Evolutionary conservation across 2,113 vertebrate genomes (phyloP).

Genomic region (Mesoclemmys tuberculata): DNA sequence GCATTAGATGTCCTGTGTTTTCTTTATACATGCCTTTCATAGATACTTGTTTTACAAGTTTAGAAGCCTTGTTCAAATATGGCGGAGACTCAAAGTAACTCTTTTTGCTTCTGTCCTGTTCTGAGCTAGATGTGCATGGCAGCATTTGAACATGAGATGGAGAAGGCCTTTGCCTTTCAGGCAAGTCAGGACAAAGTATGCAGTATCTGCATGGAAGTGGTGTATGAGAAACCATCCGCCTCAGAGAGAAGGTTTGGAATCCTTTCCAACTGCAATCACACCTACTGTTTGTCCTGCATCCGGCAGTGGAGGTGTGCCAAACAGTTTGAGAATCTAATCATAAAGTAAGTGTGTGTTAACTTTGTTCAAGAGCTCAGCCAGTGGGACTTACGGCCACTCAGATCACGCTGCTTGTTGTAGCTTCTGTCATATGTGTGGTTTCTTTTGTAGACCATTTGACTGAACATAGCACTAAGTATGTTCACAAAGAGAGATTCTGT

Average conservation of each 20-base stretch:
- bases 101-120: background rate
- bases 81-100: background rate
- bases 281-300: conserved; percentile 95
- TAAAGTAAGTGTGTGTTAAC: conserved; percentile 85
- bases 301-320: conserved; percentile 95
- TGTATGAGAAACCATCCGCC: conserved; percentile 89
- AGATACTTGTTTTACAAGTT: background rate
- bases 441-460: rapidly evolving
- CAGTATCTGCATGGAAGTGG: conserved; percentile 97
- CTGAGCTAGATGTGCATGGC: conserved; percentile 88
- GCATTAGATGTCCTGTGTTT: rapidly evolving
- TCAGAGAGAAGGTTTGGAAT: conserved; percentile 95
- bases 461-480: rapidly evolving
- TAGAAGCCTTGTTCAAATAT: background rate
- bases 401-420: background rate
- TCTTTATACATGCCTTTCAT: background rate
- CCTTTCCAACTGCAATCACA: conserved; percentile 94
- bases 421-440: background rate
- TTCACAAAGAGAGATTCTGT: rapidly evolving
- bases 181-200: conserved; percentile 96
- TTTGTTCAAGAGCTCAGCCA: background rate
- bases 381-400: background rate
- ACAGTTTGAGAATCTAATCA: conserved; percentile 95
- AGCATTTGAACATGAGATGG: conserved; percentile 93
- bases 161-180: conserved; percentile 95